Base-by-base conservation (phyloP, 2,113 vertebrate genomes). In the Centropristis striata region DNA sequence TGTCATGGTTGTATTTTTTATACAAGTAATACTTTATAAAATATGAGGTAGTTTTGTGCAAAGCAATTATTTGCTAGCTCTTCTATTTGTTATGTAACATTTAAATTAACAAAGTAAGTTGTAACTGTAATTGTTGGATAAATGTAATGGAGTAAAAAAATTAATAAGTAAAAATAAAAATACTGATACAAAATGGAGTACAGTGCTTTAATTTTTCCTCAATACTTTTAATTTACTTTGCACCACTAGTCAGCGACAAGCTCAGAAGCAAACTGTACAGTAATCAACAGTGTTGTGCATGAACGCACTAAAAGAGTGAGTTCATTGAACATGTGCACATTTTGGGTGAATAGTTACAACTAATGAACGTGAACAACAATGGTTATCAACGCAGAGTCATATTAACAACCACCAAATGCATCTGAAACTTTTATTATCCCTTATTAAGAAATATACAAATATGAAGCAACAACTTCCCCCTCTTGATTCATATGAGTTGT, bases 401-500 rank as follows among this genome's bases (percentile, higher is more conserved):
- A 20, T 66, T 28, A 32, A 39, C 42, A 73, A 53, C 21, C 18
- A 49, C 9, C n/a, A 60, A 64, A 64, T 59, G 44, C n/a, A 41
- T 20, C 46, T 68, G 13, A 50, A 47, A 59, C 36, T 5, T 32
- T 63, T 60, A 53, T 68, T 47, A 58, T 59, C 32, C 18, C 73
- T 71, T 47, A 71, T 49, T 63, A 83, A 68, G 18, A 61, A 69
- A 61, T 51, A 58, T 3, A 32, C 28, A 78, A 50, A 46, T 7
- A 41, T 71, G 20, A 75, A 10, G 32, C n/a, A 32, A 61, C 25
- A 80, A 41, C 14, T 25, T 67, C 32, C 25, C 68, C 51, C 42
- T 64, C 49, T 65, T 81, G 70, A 67, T 73, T 44, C 57, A 32
- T 51, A 59, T 61, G 49, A 55, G 49, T 42, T 64, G 71, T 73